A percentile compares a stretch with the other conserved stretches of the same genome.
Evolutionary conservation across 2,113 vertebrate species (phyloP).

Genomic region (Ameiurus melas): DNA sequence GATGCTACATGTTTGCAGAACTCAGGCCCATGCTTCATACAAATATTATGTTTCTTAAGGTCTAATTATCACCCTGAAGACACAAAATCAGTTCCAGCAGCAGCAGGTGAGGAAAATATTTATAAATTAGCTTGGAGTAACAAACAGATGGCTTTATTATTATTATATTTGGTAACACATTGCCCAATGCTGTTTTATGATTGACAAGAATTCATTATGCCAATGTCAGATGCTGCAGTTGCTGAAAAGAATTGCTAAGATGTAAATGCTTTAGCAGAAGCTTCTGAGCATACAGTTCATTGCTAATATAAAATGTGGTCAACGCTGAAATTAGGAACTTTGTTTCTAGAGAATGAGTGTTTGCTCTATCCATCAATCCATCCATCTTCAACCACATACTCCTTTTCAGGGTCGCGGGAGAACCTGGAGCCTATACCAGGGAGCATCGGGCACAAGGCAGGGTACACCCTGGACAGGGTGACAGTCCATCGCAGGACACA

Average conservation of each 20-base stretch:
- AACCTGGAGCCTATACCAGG: too few relatives aligned
- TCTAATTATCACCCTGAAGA: slow-evolving; percentile 45
- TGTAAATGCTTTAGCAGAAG: neutral
- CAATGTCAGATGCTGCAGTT: neutral
- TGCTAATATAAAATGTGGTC: neutral
- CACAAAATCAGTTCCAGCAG: slow-evolving; percentile 9
- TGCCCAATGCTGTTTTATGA: neutral
- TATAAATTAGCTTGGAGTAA: slow-evolving; percentile 10
- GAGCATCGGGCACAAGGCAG: too few relatives aligned
- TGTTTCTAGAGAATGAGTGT: neutral
- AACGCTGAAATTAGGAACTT: neutral
- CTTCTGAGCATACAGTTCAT: neutral
- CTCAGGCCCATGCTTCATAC: slow-evolving; percentile 25
- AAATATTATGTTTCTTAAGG: slow-evolving; percentile 3
- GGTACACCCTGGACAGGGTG: too few relatives aligned
- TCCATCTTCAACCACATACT: too few relatives aligned
- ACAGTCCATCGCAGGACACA: too few relatives aligned
- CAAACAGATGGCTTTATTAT: neutral
- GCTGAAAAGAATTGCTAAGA: neutral
- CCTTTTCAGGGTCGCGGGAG: too few relatives aligned
- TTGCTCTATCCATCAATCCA: neutral
- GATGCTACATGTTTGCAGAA: slow-evolving; percentile 7
- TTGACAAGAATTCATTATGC: slow-evolving; percentile 24
- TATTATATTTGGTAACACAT: neutral
- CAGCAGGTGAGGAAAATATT: slow-evolving; percentile 29